Conservation (phyloP, 2,888 invertebrate species). For the Notodonta ziczac region DNA sequence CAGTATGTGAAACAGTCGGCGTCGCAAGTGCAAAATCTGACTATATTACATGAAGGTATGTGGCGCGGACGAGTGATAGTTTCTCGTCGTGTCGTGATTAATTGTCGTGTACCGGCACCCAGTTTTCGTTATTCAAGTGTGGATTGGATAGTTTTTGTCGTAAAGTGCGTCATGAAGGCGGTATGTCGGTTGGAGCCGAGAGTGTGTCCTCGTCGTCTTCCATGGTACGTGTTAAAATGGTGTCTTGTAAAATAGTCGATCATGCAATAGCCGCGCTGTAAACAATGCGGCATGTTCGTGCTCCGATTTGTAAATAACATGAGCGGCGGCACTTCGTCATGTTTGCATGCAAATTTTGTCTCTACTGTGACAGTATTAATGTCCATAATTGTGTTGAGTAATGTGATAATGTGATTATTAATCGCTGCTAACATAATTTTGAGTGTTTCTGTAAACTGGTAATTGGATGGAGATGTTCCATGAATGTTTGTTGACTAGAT, state of each 20-base stretch:
- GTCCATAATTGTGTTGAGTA: constrained; percentile 5
- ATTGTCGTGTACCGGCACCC: constrained; percentile 66
- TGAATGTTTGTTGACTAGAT: not conserved
- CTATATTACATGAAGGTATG: constrained; percentile 48
- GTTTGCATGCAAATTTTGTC: constrained; percentile 24
- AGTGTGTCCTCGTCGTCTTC: constrained; percentile 13
- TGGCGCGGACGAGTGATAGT: constrained; percentile 50
- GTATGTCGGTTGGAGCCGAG: constrained; percentile 33
- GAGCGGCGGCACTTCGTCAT: constrained; percentile 20
- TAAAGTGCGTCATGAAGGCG: constrained; percentile 52
- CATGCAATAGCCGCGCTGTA: constrained; percentile 51
- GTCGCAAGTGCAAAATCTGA: constrained; percentile 57
- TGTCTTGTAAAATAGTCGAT: constrained; percentile 36
- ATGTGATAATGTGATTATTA: constrained; percentile 4
- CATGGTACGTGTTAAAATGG: constrained; percentile 18
- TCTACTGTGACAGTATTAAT: constrained; percentile 18
- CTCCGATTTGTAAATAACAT: constrained; percentile 61
- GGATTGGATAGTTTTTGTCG: constrained; percentile 53
- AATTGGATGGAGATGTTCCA: constrained; percentile 2
- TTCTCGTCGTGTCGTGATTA: constrained; percentile 51
- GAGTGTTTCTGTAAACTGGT: not conserved
- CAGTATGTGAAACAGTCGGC: constrained; percentile 61
- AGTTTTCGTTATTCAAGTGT: constrained; percentile 60
- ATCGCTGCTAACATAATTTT: constrained; percentile 5
- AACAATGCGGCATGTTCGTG: constrained; percentile 73